phyloP scores from a whole-genome alignment of 2,113 vertebrate species.

The Epinephelus fuscoguttatus region DNA sequence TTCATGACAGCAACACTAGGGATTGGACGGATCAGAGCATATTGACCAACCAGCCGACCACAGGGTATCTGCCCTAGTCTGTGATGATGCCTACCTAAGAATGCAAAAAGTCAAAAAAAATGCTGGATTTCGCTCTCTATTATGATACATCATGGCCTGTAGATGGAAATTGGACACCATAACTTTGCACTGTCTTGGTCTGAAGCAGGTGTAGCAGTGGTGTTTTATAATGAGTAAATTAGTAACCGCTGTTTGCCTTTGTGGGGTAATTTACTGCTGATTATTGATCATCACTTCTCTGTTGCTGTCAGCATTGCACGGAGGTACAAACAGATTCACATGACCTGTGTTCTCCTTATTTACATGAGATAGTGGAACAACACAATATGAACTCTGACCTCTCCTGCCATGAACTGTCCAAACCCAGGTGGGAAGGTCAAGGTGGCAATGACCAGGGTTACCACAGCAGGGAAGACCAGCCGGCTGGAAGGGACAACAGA shows the following conservation, averaged over 20 bases:
- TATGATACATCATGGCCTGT: not conserved
- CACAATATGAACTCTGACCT: constrained; percentile 85
- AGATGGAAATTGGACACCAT: not conserved
- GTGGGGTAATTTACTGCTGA: not conserved
- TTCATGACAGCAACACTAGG: no score
- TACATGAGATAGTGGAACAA: not conserved
- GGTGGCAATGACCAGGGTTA: constrained; percentile 92
- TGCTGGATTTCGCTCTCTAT: not conserved
- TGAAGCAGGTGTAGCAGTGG: not conserved
- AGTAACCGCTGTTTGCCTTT: not conserved
- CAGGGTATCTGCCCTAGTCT: not conserved
- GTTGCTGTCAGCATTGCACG: not conserved
- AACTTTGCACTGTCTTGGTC: not conserved
- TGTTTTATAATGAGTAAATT: no score
- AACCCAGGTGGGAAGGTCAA: constrained; percentile 94
- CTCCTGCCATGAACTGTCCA: constrained; percentile 98
- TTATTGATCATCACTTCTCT: not conserved
- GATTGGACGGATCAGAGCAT: no score
- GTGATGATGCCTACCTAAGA: constrained; percentile 10
- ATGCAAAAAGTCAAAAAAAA: not conserved
- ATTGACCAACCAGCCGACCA: no score
- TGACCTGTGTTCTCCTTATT: not conserved
- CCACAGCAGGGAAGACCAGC: constrained; percentile 90
- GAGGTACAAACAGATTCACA: not conserved
- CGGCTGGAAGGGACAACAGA: constrained; percentile 80